Evolutionary conservation across 1,140 invertebrate genomes (phyloP), one percentile per base, ranked within the genome.

Genomic region (Procambarus clarkii): DNA sequence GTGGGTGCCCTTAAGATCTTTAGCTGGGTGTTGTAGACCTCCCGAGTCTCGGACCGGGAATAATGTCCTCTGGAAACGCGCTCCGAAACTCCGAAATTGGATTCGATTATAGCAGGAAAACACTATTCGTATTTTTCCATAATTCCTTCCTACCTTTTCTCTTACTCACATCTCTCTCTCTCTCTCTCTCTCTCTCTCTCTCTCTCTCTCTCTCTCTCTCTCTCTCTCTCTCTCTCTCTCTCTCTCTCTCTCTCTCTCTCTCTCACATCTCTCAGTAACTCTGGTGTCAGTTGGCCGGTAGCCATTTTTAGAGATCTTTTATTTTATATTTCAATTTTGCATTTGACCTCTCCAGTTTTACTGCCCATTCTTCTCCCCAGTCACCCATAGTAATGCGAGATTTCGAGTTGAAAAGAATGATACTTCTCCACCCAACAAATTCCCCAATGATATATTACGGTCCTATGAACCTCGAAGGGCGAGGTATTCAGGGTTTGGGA

Each of bases 301-400:
- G 85, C 78, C 87, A 81, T 82, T 88, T 34, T 88, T 88, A 78
- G 79, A 58, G 64, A 81, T 34, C 64, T 69, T 82, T 81, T 54
- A 45, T 74, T 78, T 88, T 81, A 74, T 7, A 18, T 34, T 34
- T 11, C 15, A 50, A 54, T 82, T 88, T 82, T 34, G 34, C 34
- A 34, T 45, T 81, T 45, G 60, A 80, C 64, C 64, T 88, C 79
- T 34, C 34, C 34, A 34, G 34, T 79, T 88, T 88, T 74, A 71
- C 50, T 81, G 87, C 80, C 60, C 87, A 60, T 34, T 76, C 78
- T 45, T 34, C 34, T 71, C 79, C 24, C 64, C 82, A 46, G 46
- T 54, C 87, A 50, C 34, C 64, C 60, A 69, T 48, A 34, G 34
- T 34, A 34, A 54, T 24, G 54, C 78, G n/a, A 81, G 79, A 50